A percentile compares a stretch with the other conserved stretches of the same genome.
These are phyloP conservation scores for Drosophila fungiperda DNA, from an alignment of 2,888 invertebrate species.

Conservation along the genomic window DNA sequence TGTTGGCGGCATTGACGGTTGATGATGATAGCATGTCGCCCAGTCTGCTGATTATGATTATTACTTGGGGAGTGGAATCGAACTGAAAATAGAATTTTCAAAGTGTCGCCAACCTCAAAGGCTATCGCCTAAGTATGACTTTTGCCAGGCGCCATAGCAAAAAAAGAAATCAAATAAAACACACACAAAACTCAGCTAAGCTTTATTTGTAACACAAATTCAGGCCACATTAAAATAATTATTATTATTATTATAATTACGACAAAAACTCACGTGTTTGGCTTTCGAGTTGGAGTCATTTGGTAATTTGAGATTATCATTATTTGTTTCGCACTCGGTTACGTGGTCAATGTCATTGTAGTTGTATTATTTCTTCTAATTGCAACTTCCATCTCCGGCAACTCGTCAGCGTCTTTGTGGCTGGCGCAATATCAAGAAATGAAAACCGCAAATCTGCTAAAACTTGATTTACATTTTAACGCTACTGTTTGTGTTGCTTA, in stretches of 20 bases:
- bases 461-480: constrained; percentile 50
- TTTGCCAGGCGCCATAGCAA: constrained; percentile 42
- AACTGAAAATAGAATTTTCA: constrained; percentile 62
- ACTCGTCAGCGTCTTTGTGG: constrained; percentile 57
- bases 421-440: constrained; percentile 1
- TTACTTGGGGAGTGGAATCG: constrained; percentile 38
- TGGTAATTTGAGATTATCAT: constrained; percentile 58
- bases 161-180: neutral
- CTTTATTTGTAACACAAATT: neutral
- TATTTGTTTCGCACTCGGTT: constrained; percentile 77
- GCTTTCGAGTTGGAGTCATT: constrained; percentile 54
- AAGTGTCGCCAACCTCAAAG: constrained; percentile 67
- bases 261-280: constrained; percentile 68
- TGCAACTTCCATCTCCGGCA: constrained; percentile 31
- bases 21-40: constrained; percentile 68
- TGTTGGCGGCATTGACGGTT: constrained; percentile 77
- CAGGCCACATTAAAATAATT: neutral
- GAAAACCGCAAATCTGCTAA: constrained; percentile 49
- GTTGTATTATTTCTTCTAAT: constrained; percentile 8
- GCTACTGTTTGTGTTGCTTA: constrained; percentile 66
- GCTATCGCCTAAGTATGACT: constrained; percentile 67
- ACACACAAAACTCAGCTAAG: neutral
- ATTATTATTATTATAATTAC: neutral
- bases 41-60: constrained; percentile 65
- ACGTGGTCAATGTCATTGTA: constrained; percentile 80